Evolutionary conservation across 2,797 vertebrate genomes (phyloP).

Genomic region (Rhinatrema bivittatum): DNA sequence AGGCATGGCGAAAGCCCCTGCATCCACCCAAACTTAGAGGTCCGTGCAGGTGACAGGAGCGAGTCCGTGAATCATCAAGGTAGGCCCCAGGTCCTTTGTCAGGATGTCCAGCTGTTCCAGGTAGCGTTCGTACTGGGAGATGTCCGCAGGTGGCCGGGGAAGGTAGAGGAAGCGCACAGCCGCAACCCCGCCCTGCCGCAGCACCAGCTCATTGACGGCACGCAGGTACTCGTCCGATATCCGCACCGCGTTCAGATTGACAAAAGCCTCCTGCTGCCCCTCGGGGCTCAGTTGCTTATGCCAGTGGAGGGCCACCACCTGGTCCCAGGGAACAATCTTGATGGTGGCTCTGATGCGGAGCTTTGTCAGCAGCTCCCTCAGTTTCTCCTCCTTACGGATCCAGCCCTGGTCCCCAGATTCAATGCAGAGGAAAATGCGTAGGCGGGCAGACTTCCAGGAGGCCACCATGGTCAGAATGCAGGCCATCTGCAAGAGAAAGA

Average conservation of each 20-base stretch:
- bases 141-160: conserved; percentile 66
- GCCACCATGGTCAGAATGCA: conserved; percentile 85
- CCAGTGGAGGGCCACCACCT: conserved; percentile 46
- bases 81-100: conserved; percentile 71
- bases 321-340: conserved; percentile 76
- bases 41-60: conserved; percentile 86
- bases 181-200: conserved; percentile 66
- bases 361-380: conserved; percentile 71
- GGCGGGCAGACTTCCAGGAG: conserved; percentile 72
- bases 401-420: conserved; percentile 73
- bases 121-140: conserved; percentile 59
- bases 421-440: conserved; percentile 81
- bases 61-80: conserved; percentile 78
- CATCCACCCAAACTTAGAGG: conserved; percentile 59
- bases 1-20: no score
- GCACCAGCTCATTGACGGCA: conserved; percentile 62
- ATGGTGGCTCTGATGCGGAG: conserved; percentile 80
- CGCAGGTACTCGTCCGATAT: conserved; percentile 56
- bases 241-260: conserved; percentile 12
- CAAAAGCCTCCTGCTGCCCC: conserved; percentile 10
- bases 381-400: conserved; percentile 71
- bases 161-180: conserved; percentile 82
- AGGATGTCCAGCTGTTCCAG: conserved; percentile 67
- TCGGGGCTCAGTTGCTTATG: background rate
- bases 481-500: conserved; percentile 88